Conservation (phyloP, 1,140 invertebrate genomes). For the Drosophila gunungcola region DNA sequence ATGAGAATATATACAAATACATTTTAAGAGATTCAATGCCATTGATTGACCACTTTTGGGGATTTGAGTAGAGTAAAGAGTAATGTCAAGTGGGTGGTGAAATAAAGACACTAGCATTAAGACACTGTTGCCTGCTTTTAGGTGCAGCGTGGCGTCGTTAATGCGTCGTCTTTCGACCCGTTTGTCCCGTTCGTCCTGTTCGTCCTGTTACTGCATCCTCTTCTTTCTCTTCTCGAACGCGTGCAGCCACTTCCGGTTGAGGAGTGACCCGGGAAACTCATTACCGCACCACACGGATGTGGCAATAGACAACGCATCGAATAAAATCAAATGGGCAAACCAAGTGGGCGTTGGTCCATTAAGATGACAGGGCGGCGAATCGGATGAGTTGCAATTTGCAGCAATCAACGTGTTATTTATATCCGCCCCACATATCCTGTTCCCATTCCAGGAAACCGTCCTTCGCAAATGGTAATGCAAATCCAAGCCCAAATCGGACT, state of each 20-base stretch:
- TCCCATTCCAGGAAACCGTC: not conserved
- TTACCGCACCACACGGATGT: constrained; percentile 37
- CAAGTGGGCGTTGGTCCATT: constrained; percentile 75
- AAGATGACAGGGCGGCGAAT: constrained; percentile 31
- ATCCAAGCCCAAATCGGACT: not conserved
- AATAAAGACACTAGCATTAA: constrained; percentile 13
- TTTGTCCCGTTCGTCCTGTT: not conserved
- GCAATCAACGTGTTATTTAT: constrained; percentile 70
- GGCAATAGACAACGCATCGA: constrained; percentile 50
- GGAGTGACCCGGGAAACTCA: constrained; percentile 33
- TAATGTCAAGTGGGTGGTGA: not conserved
- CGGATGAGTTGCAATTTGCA: constrained; percentile 29
- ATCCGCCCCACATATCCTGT: constrained; percentile 47
- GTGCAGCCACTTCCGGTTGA: constrained; percentile 63
- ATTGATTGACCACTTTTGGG: constrained; percentile 17
- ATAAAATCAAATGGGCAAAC: constrained; percentile 4
- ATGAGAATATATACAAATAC: not conserved
- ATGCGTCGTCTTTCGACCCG: constrained; percentile 27
- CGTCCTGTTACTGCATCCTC: not conserved
- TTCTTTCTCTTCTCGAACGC: constrained; percentile 21
- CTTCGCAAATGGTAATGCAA: not conserved
- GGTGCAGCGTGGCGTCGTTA: constrained; percentile 65
- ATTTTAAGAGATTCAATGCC: not conserved
- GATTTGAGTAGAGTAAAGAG: not conserved
- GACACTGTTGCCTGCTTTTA: constrained; percentile 44